Evolutionary conservation across 2,113 vertebrate genomes (phyloP), one percentile per base, ranked within the genome.

Genomic region (Gallinago undulata): DNA sequence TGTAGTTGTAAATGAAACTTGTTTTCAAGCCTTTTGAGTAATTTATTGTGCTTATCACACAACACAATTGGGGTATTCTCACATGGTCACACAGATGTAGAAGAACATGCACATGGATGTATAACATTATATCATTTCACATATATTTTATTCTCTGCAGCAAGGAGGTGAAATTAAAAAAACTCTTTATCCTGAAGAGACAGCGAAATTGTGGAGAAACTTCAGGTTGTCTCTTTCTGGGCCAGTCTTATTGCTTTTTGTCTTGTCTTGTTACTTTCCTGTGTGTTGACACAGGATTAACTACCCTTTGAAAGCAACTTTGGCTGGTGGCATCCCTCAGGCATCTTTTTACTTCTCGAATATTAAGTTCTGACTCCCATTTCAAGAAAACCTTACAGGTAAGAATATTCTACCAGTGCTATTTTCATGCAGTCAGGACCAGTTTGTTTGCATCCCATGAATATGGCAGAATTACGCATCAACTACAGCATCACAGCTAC

Each of bases 1-100:
- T 1, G 0, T 43, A 83, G 79, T 28, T 86, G 79, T 77, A 94
- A 94, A 92, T 84, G 51, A 83, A 91, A 93, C 73, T 93, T 87
- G 24, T 77, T 95, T 96, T 93, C 59, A 74, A 88, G 50, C 50
- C 7, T 90, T 96, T 87, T 80, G 72, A 59, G 53, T 67, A 73
- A 66, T 50, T 84, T 72, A 28, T 89, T 96, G 55, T 75, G 59
- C 17, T 63, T 77, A 43, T 78, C 17, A 41, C 37, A 33, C 5
- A 25, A 62, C 21, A 8, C 17, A n/a, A 14, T 6, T 2, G 4
- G 6, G 55, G 22, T 55, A 11, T 30, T 60, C 64, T 80, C 22
- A 35, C 13, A 7, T 5, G 17, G 33, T 13, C 39, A 25, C 6
- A 9, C 10, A 74, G 45, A 18, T 51, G 43, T 5, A 66, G 51